phyloP scores from a whole-genome alignment of 2,888 invertebrate species.

The Caradrina kadenii region DNA sequence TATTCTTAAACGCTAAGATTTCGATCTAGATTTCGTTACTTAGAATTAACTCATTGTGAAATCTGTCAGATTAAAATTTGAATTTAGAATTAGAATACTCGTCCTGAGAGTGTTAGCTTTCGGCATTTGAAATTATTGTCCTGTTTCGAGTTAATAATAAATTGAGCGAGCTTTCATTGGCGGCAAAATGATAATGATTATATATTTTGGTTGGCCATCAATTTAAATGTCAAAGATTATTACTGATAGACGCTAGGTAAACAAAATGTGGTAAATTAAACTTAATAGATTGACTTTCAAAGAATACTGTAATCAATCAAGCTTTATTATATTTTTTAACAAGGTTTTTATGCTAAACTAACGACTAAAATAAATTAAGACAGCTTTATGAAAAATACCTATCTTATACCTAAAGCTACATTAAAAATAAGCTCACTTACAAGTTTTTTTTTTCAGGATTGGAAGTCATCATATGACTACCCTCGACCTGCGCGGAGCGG shows the following conservation, averaged over 20 bases:
- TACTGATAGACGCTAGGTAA: slow-evolving; percentile 22
- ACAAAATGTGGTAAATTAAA: slow-evolving; percentile 17
- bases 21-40: not conserved
- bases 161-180: slow-evolving; percentile 32
- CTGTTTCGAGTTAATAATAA: slow-evolving; percentile 30
- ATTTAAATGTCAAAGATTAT: slow-evolving; percentile 59
- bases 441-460: no score
- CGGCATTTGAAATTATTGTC: slow-evolving; percentile 32
- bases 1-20: not conserved
- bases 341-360: not conserved
- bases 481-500: no score
- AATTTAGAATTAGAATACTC: not conserved
- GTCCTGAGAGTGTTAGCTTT: slow-evolving; percentile 20
- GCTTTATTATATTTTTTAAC: not conserved
- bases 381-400: no score
- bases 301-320: slow-evolving; percentile 21
- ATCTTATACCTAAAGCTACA: no score
- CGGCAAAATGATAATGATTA: slow-evolving; percentile 47
- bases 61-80: slow-evolving; percentile 1
- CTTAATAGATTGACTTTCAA: slow-evolving; percentile 1
- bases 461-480: no score
- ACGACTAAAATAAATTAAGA: no score
- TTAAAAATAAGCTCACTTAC: no score
- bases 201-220: slow-evolving; percentile 21
- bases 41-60: not conserved